Evolutionary conservation across 1,140 invertebrate species (phyloP).

Genomic region (Ostrea edulis): DNA sequence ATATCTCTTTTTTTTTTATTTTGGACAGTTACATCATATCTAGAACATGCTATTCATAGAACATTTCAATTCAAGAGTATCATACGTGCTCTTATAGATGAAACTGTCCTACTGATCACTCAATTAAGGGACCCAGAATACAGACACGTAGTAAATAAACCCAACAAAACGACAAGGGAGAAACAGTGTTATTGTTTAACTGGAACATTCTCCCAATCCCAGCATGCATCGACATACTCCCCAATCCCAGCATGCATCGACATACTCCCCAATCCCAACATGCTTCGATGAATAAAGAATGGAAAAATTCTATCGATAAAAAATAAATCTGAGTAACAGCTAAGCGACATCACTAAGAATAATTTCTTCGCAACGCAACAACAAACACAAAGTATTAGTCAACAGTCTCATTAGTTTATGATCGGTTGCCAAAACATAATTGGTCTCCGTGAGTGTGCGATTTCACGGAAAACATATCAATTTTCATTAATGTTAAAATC

Average conservation of each 20-base stretch:
- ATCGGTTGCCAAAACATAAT: neutral
- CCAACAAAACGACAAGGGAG: too few relatives aligned
- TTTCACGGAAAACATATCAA: constrained; percentile 5
- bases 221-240: too few relatives aligned
- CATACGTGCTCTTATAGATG: too few relatives aligned
- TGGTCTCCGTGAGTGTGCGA: neutral
- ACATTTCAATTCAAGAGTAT: too few relatives aligned
- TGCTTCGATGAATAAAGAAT: neutral
- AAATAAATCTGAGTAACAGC: neutral
- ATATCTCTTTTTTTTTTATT: too few relatives aligned
- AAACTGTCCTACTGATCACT: too few relatives aligned
- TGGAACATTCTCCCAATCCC: too few relatives aligned
- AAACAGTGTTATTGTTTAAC: too few relatives aligned
- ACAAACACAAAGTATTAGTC: neutral
- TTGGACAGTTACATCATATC: too few relatives aligned
- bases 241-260: neutral
- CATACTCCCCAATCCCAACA: neutral
- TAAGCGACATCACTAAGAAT: neutral
- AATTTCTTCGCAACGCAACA: neutral
- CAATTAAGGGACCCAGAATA: too few relatives aligned
- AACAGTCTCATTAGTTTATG: neutral
- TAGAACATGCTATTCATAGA: too few relatives aligned
- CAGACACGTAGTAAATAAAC: too few relatives aligned
- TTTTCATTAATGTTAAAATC: constrained; percentile 4
- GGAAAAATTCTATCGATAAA: neutral